A percentile compares a stretch with the other conserved stretches of the same genome.
Evolutionary conservation across 2,888 invertebrate species (phyloP).

Genomic region (Nymphalis c-album): DNA sequence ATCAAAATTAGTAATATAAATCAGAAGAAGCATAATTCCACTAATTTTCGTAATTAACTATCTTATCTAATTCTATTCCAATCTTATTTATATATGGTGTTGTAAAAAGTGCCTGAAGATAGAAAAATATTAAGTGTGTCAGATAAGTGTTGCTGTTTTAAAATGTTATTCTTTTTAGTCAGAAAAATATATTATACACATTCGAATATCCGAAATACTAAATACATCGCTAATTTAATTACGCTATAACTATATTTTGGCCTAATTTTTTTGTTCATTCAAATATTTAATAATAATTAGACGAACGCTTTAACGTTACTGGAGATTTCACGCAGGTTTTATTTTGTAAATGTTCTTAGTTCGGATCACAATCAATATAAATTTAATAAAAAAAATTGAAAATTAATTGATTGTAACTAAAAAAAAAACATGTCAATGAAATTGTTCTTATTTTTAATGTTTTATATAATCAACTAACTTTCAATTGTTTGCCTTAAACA

Average conservation of each 20-base stretch:
- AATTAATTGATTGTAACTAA: background rate
- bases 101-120: slow-evolving; percentile 23
- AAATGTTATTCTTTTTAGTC: background rate
- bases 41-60: background rate
- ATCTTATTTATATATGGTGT: slow-evolving; percentile 15
- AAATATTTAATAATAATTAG: background rate
- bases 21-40: background rate
- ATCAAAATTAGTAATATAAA: background rate
- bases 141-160: slow-evolving; percentile 9
- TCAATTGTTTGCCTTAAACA: too few relatives aligned
- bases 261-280: slow-evolving; percentile 5
- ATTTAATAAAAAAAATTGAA: background rate
- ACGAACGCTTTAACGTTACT: background rate
- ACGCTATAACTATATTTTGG: slow-evolving; percentile 23
- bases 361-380: background rate
- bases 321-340: background rate
- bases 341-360: background rate
- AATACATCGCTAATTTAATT: slow-evolving; percentile 5
- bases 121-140: slow-evolving; percentile 15
- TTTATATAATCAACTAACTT: too few relatives aligned
- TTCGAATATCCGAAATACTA: slow-evolving; percentile 9
- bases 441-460: too few relatives aligned
- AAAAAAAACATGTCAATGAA: background rate
- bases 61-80: background rate
- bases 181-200: slow-evolving; percentile 13